Conservation (phyloP, 2,113 vertebrate species). For the Turnix velox region DNA sequence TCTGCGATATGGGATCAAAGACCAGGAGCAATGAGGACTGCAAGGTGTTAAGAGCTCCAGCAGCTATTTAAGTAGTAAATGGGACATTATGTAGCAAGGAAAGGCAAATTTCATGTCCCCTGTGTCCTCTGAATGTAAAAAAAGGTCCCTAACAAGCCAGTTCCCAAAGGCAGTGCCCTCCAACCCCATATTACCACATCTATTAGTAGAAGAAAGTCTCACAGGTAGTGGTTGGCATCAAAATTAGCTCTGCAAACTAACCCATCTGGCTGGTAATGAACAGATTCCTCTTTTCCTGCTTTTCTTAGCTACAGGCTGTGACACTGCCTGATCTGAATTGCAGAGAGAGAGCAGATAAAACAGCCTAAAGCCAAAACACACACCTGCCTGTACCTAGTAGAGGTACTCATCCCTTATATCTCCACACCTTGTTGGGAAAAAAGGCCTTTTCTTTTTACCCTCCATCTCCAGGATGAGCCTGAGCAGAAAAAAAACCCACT, state of each 20-base stretch:
- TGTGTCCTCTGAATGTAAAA: background rate
- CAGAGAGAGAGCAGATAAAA: background rate
- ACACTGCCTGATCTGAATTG: background rate
- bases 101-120: background rate
- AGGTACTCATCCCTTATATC: background rate
- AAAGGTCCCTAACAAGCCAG: background rate
- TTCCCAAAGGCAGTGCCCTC: background rate
- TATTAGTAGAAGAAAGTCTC: background rate
- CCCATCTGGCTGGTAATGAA: background rate
- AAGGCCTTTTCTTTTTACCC: constrained; percentile 9
- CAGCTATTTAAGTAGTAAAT: background rate
- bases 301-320: background rate
- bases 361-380: background rate
- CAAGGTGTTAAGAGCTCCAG: background rate
- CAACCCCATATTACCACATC: background rate
- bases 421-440: background rate
- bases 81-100: background rate
- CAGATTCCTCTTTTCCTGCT: background rate
- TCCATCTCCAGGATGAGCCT: background rate
- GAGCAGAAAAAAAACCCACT: constrained; percentile 16
- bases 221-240: background rate
- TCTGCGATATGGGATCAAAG: background rate
- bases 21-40: background rate
- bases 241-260: background rate
- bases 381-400: background rate